These are phyloP conservation scores for Callionymus lyra DNA, from an alignment of 2,113 vertebrate genomes.

Conservation along the genomic window DNA sequence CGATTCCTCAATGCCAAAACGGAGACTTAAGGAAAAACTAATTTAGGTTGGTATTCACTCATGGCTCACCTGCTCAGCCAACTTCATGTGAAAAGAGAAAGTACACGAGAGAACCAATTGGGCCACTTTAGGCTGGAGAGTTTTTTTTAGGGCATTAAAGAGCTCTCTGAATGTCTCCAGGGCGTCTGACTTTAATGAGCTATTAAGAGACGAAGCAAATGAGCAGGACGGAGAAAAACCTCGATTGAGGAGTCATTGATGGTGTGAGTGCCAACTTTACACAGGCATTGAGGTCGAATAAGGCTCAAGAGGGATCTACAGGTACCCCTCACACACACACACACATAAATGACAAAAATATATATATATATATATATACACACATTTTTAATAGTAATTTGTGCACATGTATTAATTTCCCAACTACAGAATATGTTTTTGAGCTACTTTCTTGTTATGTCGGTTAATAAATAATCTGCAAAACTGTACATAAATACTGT, in stretches of 20 bases:
- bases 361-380: too few relatives aligned
- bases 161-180: slow-evolving; percentile 14
- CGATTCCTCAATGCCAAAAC: slow-evolving; percentile 9
- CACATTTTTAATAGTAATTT: too few relatives aligned
- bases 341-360: too few relatives aligned
- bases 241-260: slow-evolving; percentile 5
- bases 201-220: slow-evolving; percentile 12
- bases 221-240: slow-evolving; percentile 7
- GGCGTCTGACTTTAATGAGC: slow-evolving; percentile 12
- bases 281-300: neutral
- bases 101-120: slow-evolving; percentile 7
- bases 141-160: slow-evolving; percentile 1
- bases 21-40: slow-evolving; percentile 5
- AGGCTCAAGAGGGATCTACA: neutral
- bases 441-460: too few relatives aligned
- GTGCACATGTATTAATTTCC: too few relatives aligned
- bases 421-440: too few relatives aligned
- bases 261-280: slow-evolving; percentile 1
- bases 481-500: too few relatives aligned
- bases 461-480: too few relatives aligned
- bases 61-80: slow-evolving; percentile 16
- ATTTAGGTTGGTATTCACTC: slow-evolving; percentile 3
- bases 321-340: too few relatives aligned
- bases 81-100: slow-evolving; percentile 6
- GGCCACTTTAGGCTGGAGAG: slow-evolving; percentile 3